Base-by-base conservation (phyloP, 2,888 invertebrate species). In the Gortyna flavago region DNA sequence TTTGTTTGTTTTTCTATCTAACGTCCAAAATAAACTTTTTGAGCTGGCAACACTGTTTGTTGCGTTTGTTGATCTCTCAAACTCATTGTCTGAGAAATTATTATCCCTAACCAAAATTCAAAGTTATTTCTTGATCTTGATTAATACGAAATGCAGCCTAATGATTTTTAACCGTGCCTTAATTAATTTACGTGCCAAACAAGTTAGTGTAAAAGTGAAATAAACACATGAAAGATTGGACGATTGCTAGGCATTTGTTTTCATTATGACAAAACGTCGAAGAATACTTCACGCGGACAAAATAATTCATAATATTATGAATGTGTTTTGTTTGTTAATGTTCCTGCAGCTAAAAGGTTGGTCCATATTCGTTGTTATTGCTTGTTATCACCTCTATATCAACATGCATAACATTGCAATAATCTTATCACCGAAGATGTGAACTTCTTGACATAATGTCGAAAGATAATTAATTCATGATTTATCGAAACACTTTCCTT, bases 201-300 rank as follows among this genome's bases (percentile, higher is more conserved):
- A 85, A 68, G 4, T 35, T 64, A 70, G 62, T 83, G 80, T 32
- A 64, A 62, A 44, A 66, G 82, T 89, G 84, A 81, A 87, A 84
- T 87, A 89, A 89, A 90, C 92, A 91, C 89, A 93, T 94, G 93
- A 90, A 86, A 85, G 80, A 79, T 80, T 75, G 67, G 68, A 84
- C 74, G 66, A 85, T 77, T 83, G 85, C 77, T 89, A 84, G 91
- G 91, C 92, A 93, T 93, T 95, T 95, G 95, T 95, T 96, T 95
- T 95, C 95, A 96, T 95, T 95, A 96, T 96, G 96, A 96, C 95
- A 89, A 96, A 95, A 92, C 96, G 96, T 90, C 95, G 96, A 88
- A 95, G 96, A 91, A 96, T 96, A 89, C 94, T 96, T 88, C 94
- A 96, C 90, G 95, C 96, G 80, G 96, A 96, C 90, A 96, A 95